Conservation (phyloP, 2,888 invertebrate species). For the Malacosoma neustria region DNA sequence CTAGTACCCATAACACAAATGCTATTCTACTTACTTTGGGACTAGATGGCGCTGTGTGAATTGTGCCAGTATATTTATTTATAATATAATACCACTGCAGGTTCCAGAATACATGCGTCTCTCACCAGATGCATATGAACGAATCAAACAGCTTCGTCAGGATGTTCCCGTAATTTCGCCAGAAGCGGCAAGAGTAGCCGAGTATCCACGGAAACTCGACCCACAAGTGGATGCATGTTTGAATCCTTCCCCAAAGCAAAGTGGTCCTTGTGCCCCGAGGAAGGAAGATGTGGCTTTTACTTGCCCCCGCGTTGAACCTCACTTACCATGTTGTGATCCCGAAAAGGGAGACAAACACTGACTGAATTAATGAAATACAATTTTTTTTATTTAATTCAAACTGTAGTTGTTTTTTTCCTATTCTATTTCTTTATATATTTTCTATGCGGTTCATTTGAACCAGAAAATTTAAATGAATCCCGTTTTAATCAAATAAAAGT, state of each 20-base stretch:
- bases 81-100: too few relatives aligned
- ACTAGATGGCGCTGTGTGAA: too few relatives aligned
- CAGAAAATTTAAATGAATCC: too few relatives aligned
- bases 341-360: conserved; percentile 24
- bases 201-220: conserved; percentile 26
- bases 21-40: too few relatives aligned
- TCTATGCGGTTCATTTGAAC: too few relatives aligned
- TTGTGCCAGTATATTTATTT: too few relatives aligned
- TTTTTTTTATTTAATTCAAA: too few relatives aligned
- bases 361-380: too few relatives aligned
- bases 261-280: conserved; percentile 32
- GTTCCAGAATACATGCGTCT: conserved; percentile 56
- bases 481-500: too few relatives aligned
- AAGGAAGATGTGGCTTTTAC: conserved; percentile 53
- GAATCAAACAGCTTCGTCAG: conserved; percentile 42
- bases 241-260: conserved; percentile 25
- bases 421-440: too few relatives aligned
- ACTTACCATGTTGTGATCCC: conserved; percentile 45
- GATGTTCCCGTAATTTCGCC: conserved; percentile 53
- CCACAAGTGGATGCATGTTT: conserved; percentile 34
- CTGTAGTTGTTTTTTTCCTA: too few relatives aligned
- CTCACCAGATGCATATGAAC: conserved; percentile 45
- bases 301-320: conserved; percentile 43
- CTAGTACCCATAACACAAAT: too few relatives aligned
- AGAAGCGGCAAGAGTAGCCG: conserved; percentile 36